Evolutionary conservation across 2,797 vertebrate genomes (phyloP).

Genomic region (Vireo griseus): DNA sequence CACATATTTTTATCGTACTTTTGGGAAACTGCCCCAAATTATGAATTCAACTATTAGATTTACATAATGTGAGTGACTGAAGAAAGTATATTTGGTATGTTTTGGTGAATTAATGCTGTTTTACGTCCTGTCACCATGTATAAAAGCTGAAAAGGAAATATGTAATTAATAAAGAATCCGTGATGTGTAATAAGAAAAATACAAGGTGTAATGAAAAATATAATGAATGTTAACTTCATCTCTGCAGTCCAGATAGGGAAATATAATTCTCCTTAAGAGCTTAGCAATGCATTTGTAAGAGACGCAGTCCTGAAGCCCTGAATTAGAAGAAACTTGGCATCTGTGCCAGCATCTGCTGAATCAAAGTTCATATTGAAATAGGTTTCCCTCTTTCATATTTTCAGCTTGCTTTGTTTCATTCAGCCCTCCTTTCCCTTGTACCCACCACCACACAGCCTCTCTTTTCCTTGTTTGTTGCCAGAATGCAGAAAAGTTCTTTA

Average conservation of each 20-base stretch:
- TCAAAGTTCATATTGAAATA: not conserved
- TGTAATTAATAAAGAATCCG: not conserved
- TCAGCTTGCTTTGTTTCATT: not conserved
- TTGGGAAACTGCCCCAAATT: not conserved
- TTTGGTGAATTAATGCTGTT: not conserved
- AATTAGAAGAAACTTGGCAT: not conserved
- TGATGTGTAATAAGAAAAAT: not conserved
- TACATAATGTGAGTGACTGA: not conserved
- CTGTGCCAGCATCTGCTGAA: not conserved
- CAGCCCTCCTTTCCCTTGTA: not conserved
- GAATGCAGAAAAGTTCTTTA: not conserved
- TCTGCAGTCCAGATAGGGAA: not conserved
- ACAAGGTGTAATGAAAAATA: not conserved
- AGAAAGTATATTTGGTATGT: not conserved
- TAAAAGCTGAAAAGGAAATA: not conserved
- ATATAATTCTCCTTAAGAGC: not conserved
- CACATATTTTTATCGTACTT: not conserved
- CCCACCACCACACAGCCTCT: not conserved
- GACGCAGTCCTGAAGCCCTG: not conserved
- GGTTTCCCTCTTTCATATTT: not conserved
- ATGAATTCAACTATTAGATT: not conserved
- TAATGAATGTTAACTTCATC: not conserved
- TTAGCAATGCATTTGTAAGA: not conserved
- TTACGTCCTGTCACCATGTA: not conserved
- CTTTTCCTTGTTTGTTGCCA: not conserved